Base-by-base conservation (phyloP, 2,113 vertebrate species). In the Bubo blakistoni region DNA sequence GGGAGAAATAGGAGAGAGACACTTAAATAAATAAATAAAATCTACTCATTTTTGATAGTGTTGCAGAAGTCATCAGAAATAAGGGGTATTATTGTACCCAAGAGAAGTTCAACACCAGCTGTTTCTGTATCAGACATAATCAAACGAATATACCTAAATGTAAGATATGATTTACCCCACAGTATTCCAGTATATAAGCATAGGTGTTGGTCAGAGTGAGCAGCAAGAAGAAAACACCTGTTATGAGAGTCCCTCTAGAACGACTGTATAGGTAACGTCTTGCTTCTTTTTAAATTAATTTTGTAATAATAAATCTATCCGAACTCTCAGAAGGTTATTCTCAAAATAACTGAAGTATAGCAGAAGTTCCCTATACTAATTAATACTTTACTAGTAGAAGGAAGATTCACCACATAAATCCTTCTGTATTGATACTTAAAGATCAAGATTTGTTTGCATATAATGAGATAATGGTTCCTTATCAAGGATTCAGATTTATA, bases 221-320 rank as follows among this genome's bases (percentile, higher is more conserved):
- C 9, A 91, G 89, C 94, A 91, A 88, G 77, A 91, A 84, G 47
- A 69, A 70, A 95, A 93, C 46, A 81, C 46, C 59, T 82, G 83
- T 86, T 88, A 19, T 21, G 59, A 79, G 47, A 77, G 24, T 82
- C 65, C 57, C 65, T 79, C 57, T 55, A 69, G 81, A 83, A 94
- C 84, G 49, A 46, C 20, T 27, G 27, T 25, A 47, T 92, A 83
- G 46, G 10, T 58, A 58, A 81, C 83, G 6, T 40, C 58, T 87
- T 78, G n/a, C 24, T 91, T 95, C 54, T 85, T 95, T 83, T 88
- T 74, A 46, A 91, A 86, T 95, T 88, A 57, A 90, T 92, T 94
- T 93, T 85, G 47, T 72, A 81, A 74, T 47, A 46, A 82, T 72
- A 82, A 65, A 52, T 81, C 72, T 92, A 49, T 63, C 40, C 74